phyloP scores from a whole-genome alignment of 2,797 vertebrate species.

The Tauraco hartlaubi region DNA sequence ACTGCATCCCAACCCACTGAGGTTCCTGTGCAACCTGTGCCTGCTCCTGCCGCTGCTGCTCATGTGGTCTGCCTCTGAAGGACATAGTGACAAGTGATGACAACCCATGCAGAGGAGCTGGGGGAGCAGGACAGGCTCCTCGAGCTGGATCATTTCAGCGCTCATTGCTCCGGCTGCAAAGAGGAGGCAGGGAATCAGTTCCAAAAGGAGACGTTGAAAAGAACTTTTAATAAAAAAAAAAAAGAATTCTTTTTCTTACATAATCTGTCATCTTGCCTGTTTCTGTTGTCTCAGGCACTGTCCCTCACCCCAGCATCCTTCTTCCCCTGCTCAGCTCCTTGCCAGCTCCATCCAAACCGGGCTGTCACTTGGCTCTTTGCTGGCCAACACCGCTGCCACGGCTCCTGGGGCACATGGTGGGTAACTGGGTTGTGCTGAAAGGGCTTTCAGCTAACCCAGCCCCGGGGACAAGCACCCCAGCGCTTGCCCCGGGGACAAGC shows the following conservation, averaged over 20 bases:
- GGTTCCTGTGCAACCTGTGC: background rate
- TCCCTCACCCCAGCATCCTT: background rate
- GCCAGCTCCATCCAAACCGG: background rate
- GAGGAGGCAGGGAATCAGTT: background rate
- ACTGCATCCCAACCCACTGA: fast-evolving
- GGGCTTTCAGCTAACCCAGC: background rate
- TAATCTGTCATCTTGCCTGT: background rate
- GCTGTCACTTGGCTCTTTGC: background rate
- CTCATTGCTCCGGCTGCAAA: background rate
- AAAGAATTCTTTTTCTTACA: background rate
- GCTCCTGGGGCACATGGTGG: fast-evolving
- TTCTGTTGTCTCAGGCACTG: background rate
- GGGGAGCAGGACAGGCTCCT: background rate
- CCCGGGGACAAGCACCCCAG: background rate
- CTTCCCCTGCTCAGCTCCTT: background rate
- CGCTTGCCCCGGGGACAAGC: background rate
- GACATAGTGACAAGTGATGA: background rate
- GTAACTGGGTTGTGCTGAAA: background rate
- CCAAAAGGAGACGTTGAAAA: background rate
- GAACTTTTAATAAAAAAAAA: background rate
- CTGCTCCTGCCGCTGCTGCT: background rate
- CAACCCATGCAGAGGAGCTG: background rate
- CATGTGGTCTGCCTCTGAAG: background rate
- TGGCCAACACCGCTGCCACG: background rate
- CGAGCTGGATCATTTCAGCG: background rate